Base-by-base conservation (phyloP, 2,888 invertebrate species). In the Nemurella pictetii region DNA sequence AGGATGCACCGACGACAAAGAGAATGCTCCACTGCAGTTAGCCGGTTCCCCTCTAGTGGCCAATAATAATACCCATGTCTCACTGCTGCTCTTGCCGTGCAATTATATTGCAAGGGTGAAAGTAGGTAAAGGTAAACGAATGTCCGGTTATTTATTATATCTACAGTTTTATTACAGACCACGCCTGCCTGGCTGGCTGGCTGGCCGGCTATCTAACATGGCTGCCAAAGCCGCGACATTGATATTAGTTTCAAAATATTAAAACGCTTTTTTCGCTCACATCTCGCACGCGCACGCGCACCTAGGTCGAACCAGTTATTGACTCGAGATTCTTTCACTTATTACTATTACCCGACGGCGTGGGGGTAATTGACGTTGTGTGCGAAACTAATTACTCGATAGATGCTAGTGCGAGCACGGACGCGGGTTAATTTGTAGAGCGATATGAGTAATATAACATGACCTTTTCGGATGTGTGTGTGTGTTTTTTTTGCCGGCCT, bases 121-220 rank as follows among this genome's bases (percentile, higher is more conserved):
- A 75, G 75, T 75, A 75, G 75, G 75, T 75, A 75, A 75, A 75
- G 75, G 75, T 75, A 75, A 75, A n/a, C 28, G 75, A 28, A 75
- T 75, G 75, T 75, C 75, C 75, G 75, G 75, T 75, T 75, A 25
- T 28, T 75, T 75, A 75, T 75, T 75, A 75, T 75, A 27, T 27
- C 7, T 4, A 9, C 12, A n/a, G 75, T 5, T 75, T 75, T 4
- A n/a, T 36, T 36, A 75, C 26, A 75, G 28, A 28, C 75, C 75
- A 75, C 75, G 28, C 75, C 75, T 28, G 26, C 12, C 4, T 75
- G 55, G 15, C 55, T n/a, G n/a, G n/a, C n/a, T n/a, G n/a, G n/a
- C n/a, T n/a, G n/a, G n/a, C n/a, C n/a, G n/a, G n/a, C n/a, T n/a
- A n/a, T n/a, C n/a, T n/a, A n/a, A n/a, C n/a, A n/a, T n/a, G n/a